Evolutionary conservation across 1,140 invertebrate species (phyloP), one percentile per base, ranked within the genome.

Genomic region (Papilio glaucus): DNA sequence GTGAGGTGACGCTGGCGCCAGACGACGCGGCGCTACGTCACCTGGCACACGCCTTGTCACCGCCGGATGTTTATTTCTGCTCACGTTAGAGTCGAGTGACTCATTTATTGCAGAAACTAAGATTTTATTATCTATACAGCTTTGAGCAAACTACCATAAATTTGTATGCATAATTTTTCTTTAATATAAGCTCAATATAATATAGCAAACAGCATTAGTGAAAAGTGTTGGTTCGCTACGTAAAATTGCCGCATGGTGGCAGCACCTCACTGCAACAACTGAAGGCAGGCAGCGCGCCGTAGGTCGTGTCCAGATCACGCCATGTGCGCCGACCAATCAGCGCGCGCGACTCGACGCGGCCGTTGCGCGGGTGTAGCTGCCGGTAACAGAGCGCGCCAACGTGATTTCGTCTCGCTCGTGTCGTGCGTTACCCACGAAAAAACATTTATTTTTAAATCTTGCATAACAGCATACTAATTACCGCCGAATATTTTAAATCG

Each of bases 251-350:
- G 69, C 72, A 45, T 75, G 83, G 75, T 71, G 84, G 85, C 85
- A 85, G 83, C 83, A 87, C 83, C 70, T 71, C 26, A 65, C 62
- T 57, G 24, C 77, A 78, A 63, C 70, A 72, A 65, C 71, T 26
- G 61, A 38, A 37, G 67, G 60, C 60, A n/a, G 18, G 67, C 49
- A 75, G 62, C 73, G 62, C 72, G 70, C 72, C 69, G 73, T 74
- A 71, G 24, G 39, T 24, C 29, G 42, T 60, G 61, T 72, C 49
- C 10, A 72, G 77, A 87, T 86, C 84, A 86, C 85, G 85, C 86
- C 85, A 88, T 77, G n/a, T 62, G 33, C 24, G 24, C 49, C 62
- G 61, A 78, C 86, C 86, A 88, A 88, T 88, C 81, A 77, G 38
- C 67, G 15, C 63, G 42, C 39, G 62, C 18, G 53, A 62, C 60